phyloP scores from a whole-genome alignment of 2,113 vertebrate genomes.

The Platysteira castanea region DNA sequence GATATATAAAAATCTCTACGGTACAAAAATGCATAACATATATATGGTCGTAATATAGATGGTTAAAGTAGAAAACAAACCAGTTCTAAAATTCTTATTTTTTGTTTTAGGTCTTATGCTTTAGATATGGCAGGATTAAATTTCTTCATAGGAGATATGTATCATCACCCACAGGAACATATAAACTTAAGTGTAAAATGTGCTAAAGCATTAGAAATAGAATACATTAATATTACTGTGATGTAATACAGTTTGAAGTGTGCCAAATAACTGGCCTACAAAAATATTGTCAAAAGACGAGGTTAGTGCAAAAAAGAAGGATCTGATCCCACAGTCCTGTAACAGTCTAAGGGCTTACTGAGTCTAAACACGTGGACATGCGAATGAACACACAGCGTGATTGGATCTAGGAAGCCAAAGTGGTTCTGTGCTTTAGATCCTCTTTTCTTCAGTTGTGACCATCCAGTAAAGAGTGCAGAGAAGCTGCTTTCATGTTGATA shows the following conservation, averaged over 20 bases:
- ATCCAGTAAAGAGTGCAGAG: accelerated
- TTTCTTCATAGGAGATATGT: background rate
- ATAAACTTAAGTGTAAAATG: background rate
- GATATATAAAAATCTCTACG: background rate
- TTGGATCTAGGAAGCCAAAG: background rate
- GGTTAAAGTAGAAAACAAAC: background rate
- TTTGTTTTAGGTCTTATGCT: background rate
- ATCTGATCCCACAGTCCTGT: background rate
- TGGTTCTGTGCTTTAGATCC: background rate
- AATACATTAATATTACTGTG: background rate
- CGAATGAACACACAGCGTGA: background rate
- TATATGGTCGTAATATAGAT: background rate
- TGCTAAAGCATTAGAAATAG: background rate
- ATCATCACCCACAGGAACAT: background rate
- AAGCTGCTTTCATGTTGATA: background rate
- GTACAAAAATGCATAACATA: background rate
- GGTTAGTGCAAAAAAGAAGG: background rate
- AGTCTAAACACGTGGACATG: background rate
- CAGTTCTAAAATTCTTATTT: background rate
- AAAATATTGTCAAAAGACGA: background rate
- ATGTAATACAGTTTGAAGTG: background rate
- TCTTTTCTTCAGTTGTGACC: background rate
- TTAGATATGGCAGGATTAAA: background rate
- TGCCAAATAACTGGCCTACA: background rate
- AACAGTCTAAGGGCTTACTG: background rate